Percentiles rank a stretch among this genome's conserved stretches.
Evolutionary conservation across 2,888 invertebrate species (phyloP).

Genomic region (Chelonus formosanus): DNA sequence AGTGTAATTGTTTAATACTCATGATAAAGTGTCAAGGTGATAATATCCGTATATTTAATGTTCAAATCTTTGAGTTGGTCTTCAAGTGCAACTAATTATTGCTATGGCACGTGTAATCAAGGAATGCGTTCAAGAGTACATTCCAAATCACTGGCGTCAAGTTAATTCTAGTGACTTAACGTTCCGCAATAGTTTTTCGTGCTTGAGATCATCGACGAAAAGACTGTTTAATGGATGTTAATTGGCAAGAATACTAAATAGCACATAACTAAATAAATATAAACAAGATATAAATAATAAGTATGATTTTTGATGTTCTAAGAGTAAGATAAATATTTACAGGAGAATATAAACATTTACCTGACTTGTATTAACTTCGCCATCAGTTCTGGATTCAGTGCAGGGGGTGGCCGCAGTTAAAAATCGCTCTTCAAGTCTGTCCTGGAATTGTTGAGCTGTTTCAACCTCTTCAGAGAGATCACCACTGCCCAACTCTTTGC

Average conservation of each 20-base stretch:
- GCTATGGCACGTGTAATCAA: conserved; percentile 1
- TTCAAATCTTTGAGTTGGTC: not conserved
- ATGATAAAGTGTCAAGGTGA: too few species aligned
- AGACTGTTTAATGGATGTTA: not conserved
- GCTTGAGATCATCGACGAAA: not conserved
- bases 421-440: conserved; percentile 72
- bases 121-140: not conserved
- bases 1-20: too few species aligned
- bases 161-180: conserved; percentile 1
- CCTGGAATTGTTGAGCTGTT: conserved; percentile 70
- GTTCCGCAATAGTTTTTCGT: not conserved
- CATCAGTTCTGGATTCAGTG: conserved; percentile 69
- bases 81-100: conserved; percentile 19
- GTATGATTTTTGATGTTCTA: too few species aligned
- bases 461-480: conserved; percentile 64
- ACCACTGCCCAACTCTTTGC: conserved; percentile 55
- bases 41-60: not conserved
- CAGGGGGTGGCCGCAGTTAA: conserved; percentile 67
- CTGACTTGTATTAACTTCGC: conserved; percentile 71
- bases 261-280: too few species aligned
- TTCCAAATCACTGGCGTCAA: conserved; percentile 14
- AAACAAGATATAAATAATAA: too few species aligned
- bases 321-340: too few species aligned
- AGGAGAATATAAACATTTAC: conserved; percentile 37
- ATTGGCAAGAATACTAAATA: too few species aligned